phyloP scores from a whole-genome alignment of 1,140 invertebrate genomes.

The Palaemon carinicauda region DNA sequence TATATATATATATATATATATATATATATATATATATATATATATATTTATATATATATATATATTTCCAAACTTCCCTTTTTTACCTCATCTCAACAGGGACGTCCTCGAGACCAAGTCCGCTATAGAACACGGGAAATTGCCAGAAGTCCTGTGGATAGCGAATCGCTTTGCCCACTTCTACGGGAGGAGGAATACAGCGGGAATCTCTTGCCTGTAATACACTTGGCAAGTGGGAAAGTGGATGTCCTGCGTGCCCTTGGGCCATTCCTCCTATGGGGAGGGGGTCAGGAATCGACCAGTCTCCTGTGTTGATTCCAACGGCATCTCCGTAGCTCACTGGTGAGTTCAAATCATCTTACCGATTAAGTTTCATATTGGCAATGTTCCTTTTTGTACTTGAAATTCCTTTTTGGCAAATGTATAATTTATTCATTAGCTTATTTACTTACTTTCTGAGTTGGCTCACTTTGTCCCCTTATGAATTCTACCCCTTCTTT shows the following conservation, averaged over 20 bases:
- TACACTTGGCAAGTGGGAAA: constrained; percentile 71
- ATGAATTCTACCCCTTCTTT: too few relatives aligned
- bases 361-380: too few relatives aligned
- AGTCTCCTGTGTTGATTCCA: constrained; percentile 70
- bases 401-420: too few relatives aligned
- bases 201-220: constrained; percentile 68
- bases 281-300: constrained; percentile 71
- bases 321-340: constrained; percentile 70
- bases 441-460: too few relatives aligned
- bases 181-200: constrained; percentile 69
- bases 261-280: constrained; percentile 72
- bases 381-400: too few relatives aligned
- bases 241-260: constrained; percentile 71
- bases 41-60: too few relatives aligned
- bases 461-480: too few relatives aligned
- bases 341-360: constrained; percentile 58
- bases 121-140: constrained; percentile 71
- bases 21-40: too few relatives aligned
- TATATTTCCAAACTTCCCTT: too few relatives aligned
- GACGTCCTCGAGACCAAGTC: constrained; percentile 63
- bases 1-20: too few relatives aligned
- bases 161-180: constrained; percentile 66
- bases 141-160: constrained; percentile 67
- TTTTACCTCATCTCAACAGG: constrained; percentile 55
- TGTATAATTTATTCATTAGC: too few relatives aligned